Evolutionary conservation across 1,140 invertebrate genomes (phyloP), one percentile per base, ranked within the genome.

Genomic region (Eubasilissa regina): DNA sequence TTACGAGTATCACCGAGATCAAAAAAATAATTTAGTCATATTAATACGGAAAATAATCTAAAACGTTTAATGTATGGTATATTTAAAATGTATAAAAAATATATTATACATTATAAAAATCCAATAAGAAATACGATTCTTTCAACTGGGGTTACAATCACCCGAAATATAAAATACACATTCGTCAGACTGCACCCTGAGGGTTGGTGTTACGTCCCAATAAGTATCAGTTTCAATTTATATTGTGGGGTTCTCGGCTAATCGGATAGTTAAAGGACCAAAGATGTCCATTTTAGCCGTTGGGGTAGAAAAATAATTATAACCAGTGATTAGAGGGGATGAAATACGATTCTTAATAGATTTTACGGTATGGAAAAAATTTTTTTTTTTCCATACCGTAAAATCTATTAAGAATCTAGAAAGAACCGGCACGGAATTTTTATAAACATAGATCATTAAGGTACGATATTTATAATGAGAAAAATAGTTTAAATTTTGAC

Each of bases 301-400:
- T 25, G 60, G 58, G 60, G 60, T 64, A 64, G 60, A 64, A 64
- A 64, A 64, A 64, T 64, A 64, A 64, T 64, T 64, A 64, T 43
- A 64, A 43, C 19, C 25, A 19, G 55, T 58, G 21, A 58, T 58
- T 19, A 13, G 21, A 7, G 15, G n/a, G 17, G 21, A 11, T 58
- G 55, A 58, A 58, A 58, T 58, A 6, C 21, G 55, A 58, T 58
- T 19, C 21, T 58, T 58, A 58, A 35, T 35, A 35, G 25, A 35
- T 35, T 35, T 35, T 35, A 6, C 1, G n/a, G n/a, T n/a, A n/a
- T n/a, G n/a, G n/a, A n/a, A n/a, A n/a, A n/a, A n/a, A n/a, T n/a
- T n/a, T n/a, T n/a, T n/a, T n/a, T n/a, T n/a, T n/a, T n/a, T n/a
- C n/a, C n/a, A n/a, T n/a, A n/a, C n/a, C n/a, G n/a, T n/a, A n/a